phyloP scores from a whole-genome alignment of 2,113 vertebrate species.

The Hippocampus zosterae region DNA sequence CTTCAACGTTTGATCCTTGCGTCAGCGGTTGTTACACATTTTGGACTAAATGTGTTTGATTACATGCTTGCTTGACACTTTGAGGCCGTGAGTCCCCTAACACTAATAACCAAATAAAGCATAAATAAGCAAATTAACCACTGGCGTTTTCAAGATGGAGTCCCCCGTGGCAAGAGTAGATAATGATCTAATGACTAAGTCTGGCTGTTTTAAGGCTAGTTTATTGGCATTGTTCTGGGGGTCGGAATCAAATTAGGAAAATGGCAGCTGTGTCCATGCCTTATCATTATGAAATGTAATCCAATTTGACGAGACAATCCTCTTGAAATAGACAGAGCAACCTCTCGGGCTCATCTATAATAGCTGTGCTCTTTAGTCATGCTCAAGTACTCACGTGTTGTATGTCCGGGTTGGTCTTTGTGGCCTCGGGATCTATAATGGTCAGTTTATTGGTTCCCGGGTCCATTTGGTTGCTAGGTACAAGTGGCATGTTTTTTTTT shows the following conservation, averaged over 20 bases:
- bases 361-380: constrained; percentile 27
- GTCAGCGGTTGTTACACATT: constrained; percentile 1
- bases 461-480: not conserved
- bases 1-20: not conserved
- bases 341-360: constrained; percentile 36
- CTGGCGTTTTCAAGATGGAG: constrained; percentile 14
- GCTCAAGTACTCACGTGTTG: constrained; percentile 28
- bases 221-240: constrained; percentile 62
- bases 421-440: not conserved
- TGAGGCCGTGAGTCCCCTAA: constrained; percentile 18
- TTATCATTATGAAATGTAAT: constrained; percentile 69
- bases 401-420: constrained; percentile 13
- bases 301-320: constrained; percentile 63
- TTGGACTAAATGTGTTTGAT: constrained; percentile 14
- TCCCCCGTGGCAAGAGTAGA: constrained; percentile 36
- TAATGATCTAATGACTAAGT: constrained; percentile 61
- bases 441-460: not conserved
- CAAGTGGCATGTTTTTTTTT: not conserved
- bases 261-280: constrained; percentile 67
- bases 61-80: not conserved
- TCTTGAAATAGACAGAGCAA: constrained; percentile 57
- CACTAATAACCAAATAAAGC: constrained; percentile 25
- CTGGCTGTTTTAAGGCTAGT: constrained; percentile 60
- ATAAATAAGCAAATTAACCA: constrained; percentile 42
- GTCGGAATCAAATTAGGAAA: constrained; percentile 69